Evolutionary conservation across 1,140 invertebrate genomes (phyloP).

Genomic region (Rhynchophorus ferrugineus): DNA sequence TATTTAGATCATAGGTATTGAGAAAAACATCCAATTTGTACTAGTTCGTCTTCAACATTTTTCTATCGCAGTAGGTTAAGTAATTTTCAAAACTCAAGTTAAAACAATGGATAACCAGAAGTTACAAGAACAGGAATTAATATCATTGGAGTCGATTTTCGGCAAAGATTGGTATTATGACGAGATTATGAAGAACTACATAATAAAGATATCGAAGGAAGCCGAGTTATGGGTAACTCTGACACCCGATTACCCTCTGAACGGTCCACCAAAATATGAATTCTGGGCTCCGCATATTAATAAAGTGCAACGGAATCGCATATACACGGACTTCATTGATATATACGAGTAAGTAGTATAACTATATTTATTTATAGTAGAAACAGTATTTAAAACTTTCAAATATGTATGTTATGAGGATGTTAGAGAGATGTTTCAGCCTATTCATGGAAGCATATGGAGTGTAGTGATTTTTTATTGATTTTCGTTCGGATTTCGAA

Average conservation of each 20-base stretch:
- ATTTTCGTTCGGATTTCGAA: no score
- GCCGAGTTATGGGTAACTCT: constrained; percentile 50
- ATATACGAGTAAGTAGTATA: constrained; percentile 55
- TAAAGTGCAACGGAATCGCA: constrained; percentile 47
- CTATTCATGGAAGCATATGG: no score
- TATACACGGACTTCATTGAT: constrained; percentile 53
- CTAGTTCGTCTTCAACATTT: no score
- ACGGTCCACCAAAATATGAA: constrained; percentile 59
- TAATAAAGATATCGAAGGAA: constrained; percentile 47
- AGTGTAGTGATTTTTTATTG: no score
- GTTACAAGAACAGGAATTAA: constrained; percentile 56
- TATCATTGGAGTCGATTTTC: constrained; percentile 67
- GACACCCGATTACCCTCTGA: constrained; percentile 58
- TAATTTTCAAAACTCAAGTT: no score
- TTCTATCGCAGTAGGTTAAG: no score
- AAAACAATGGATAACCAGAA: constrained; percentile 28
- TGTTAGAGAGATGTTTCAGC: no score
- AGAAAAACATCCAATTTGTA: no score
- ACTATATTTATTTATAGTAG: neutral
- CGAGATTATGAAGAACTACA: constrained; percentile 47
- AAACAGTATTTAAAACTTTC: no score
- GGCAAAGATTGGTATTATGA: constrained; percentile 61
- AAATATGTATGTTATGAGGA: no score
- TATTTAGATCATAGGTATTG: no score
- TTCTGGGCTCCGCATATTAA: constrained; percentile 63